Evolutionary conservation across 2,888 invertebrate genomes (phyloP).

Genomic region (Auanema freiburgensis): DNA sequence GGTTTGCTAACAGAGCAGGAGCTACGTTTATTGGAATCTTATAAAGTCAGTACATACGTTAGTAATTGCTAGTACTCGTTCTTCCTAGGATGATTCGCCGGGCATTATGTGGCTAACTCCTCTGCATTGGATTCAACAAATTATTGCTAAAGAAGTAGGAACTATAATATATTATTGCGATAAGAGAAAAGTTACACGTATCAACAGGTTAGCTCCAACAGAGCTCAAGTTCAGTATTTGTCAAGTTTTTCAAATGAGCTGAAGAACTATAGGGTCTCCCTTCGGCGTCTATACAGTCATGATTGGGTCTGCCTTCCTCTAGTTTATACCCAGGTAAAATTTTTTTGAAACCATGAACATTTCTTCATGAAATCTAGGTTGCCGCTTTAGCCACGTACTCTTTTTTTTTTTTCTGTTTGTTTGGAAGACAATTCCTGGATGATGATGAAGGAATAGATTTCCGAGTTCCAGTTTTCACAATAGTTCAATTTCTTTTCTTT

Average conservation of each 20-base stretch:
- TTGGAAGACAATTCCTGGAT: constrained; percentile 62
- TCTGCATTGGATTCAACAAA: constrained; percentile 51
- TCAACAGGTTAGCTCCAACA: constrained; percentile 20
- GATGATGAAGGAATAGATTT: constrained; percentile 33
- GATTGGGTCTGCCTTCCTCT: constrained; percentile 55
- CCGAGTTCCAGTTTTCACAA: constrained; percentile 45
- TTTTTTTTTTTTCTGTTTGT: constrained; percentile 65
- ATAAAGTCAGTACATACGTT: neutral
- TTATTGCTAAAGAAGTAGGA: constrained; percentile 24
- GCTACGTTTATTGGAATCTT: constrained; percentile 26
- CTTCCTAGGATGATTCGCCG: constrained; percentile 39
- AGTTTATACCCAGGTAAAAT: constrained; percentile 51
- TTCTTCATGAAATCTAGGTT: constrained; percentile 43
- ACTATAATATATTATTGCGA: neutral
- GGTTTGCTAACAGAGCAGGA: constrained; percentile 66
- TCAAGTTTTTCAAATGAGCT: constrained; percentile 33
- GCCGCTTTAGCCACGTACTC: constrained; percentile 66
- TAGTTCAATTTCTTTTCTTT: constrained; percentile 50
- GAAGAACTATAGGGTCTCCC: constrained; percentile 34
- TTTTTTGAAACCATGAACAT: too few species aligned
- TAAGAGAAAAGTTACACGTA: neutral
- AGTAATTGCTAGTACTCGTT: neutral
- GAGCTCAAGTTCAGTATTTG: constrained; percentile 25
- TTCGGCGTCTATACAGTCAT: constrained; percentile 42
- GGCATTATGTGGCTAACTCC: constrained; percentile 54